Evolutionary conservation across 2,888 invertebrate genomes (phyloP).

Genomic region (Deilephila elpenor): DNA sequence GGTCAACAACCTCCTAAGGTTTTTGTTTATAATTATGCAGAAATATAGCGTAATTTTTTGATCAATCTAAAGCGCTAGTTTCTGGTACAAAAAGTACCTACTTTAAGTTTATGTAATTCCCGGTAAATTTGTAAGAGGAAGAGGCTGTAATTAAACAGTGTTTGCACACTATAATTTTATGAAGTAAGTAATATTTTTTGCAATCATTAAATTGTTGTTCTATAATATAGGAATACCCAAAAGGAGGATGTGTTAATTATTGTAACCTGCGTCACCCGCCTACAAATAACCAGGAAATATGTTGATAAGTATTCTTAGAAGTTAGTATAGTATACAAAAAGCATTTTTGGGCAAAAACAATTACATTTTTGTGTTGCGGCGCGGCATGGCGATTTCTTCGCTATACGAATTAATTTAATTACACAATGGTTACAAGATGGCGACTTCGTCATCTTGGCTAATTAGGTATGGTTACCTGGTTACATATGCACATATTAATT

Average conservation of each 20-base stretch:
- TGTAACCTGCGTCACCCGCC: background rate
- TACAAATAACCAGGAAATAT: slow-evolving; percentile 20
- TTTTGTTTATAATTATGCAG: background rate
- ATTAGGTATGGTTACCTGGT: slow-evolving; percentile 35
- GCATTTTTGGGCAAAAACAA: slow-evolving; percentile 22
- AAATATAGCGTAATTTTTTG: background rate
- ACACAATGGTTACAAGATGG: slow-evolving; percentile 28
- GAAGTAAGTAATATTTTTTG: slow-evolving; percentile 21
- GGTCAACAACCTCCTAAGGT: slow-evolving; percentile 18
- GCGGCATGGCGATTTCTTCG: background rate
- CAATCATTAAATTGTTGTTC: slow-evolving; percentile 21
- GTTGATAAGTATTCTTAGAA: background rate
- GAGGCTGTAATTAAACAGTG: slow-evolving; percentile 14
- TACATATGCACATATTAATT: slow-evolving; percentile 44
- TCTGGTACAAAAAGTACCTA: background rate
- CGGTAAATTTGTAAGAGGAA: slow-evolving; percentile 6
- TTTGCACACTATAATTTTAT: slow-evolving; percentile 16
- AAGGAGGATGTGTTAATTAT: background rate
- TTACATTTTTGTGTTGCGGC: slow-evolving; percentile 11
- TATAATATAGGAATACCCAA: background rate
- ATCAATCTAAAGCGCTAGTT: background rate
- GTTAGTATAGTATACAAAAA: slow-evolving; percentile 16
- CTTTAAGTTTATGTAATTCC: background rate
- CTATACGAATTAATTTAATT: slow-evolving; percentile 15
- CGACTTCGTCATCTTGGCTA: slow-evolving; percentile 33